Conservation (phyloP, 2,888 invertebrate genomes). For the Plagiodera versicolora region DNA sequence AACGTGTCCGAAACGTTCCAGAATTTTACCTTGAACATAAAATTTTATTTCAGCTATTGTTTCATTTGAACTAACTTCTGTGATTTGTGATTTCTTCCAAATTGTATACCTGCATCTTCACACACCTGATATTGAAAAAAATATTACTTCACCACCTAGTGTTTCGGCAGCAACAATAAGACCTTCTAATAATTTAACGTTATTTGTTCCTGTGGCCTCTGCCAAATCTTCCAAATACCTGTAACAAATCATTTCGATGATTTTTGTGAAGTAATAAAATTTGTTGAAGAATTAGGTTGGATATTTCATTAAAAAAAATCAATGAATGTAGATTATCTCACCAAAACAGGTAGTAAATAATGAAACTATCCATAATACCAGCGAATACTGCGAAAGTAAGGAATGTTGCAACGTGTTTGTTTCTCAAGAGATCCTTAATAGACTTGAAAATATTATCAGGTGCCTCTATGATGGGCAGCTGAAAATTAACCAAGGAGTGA, state of each 20-base stretch:
- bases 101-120: background rate
- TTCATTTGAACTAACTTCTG: too few species aligned
- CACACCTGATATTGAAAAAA: constrained; percentile 71
- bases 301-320: too few species aligned
- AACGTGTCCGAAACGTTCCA: constrained; percentile 77
- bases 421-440: constrained; percentile 57
- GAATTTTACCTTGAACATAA: constrained; percentile 66
- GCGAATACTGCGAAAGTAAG: constrained; percentile 73
- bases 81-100: too few species aligned
- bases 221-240: constrained; percentile 82
- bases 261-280: background rate
- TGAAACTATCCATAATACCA: constrained; percentile 77
- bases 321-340: constrained; percentile 47
- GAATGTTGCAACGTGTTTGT: constrained; percentile 69
- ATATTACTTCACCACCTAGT: constrained; percentile 75
- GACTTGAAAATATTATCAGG: constrained; percentile 67
- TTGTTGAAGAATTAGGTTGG: too few species aligned
- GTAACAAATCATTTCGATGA: constrained; percentile 16
- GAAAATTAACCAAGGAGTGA: constrained; percentile 32
- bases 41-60: too few species aligned
- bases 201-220: constrained; percentile 60
- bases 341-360: constrained; percentile 83
- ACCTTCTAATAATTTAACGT: constrained; percentile 79
- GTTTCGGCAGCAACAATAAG: constrained; percentile 78
- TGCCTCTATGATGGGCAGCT: constrained; percentile 70